Percentiles rank a stretch among this genome's conserved stretches.
These are phyloP conservation scores for Scolopax bukidnonensis DNA, from an alignment of 2,797 vertebrate species.

Conservation along the genomic window DNA sequence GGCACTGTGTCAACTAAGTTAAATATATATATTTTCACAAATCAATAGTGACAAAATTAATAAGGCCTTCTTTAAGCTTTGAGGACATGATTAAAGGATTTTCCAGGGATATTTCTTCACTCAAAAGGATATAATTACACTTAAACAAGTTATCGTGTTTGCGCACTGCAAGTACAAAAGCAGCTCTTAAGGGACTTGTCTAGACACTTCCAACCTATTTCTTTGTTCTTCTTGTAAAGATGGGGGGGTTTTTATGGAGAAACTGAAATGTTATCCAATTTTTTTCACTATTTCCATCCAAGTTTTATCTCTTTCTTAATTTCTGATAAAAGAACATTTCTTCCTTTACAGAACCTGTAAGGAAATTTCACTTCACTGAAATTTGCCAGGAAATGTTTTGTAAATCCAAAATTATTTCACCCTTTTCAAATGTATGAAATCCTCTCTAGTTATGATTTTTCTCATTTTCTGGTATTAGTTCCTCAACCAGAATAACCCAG, in stretches of 20 bases:
- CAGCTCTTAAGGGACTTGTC: not conserved
- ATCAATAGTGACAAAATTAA: conserved; percentile 18
- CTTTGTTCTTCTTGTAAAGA: conserved; percentile 47
- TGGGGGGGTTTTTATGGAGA: not conserved
- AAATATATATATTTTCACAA: not conserved
- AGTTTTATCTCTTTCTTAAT: not conserved
- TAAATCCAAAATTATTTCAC: not conserved
- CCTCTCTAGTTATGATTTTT: not conserved
- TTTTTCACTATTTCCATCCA: not conserved
- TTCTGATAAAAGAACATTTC: not conserved
- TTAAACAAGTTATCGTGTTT: conserved; percentile 20
- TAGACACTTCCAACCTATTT: not conserved
- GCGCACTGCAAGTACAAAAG: conserved; percentile 11
- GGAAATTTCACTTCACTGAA: not conserved
- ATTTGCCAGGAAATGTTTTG: not conserved
- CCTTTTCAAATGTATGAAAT: not conserved
- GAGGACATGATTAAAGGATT: not conserved
- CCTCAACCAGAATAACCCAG: not conserved
- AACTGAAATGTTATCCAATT: not conserved
- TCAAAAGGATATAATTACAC: conserved; percentile 38
- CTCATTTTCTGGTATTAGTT: not conserved
- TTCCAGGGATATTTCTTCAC: not conserved
- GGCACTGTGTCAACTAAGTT: not conserved
- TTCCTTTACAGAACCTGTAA: not conserved
- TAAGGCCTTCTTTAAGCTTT: not conserved